phyloP scores from a whole-genome alignment of 2,888 invertebrate species.

The Perizoma flavofasciatum region DNA sequence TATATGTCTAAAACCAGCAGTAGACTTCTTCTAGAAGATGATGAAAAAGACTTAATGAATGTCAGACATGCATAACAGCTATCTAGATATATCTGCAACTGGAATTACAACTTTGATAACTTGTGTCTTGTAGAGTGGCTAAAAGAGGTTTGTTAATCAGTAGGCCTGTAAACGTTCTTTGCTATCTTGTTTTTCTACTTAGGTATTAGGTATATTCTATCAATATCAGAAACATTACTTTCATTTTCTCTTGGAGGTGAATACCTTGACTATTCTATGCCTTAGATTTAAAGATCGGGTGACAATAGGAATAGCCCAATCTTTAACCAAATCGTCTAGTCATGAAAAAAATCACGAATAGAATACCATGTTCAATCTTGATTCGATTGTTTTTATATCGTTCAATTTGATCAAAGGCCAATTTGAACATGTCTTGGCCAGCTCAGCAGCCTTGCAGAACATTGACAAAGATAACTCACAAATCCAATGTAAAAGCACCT shows the following conservation, averaged over 20 bases:
- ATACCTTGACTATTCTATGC: no score
- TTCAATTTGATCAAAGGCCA: conserved; percentile 13
- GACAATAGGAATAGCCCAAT: no score
- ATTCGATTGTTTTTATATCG: conserved; percentile 9
- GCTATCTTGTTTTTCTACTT: conserved; percentile 5
- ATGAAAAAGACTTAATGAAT: no score
- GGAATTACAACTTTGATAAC: not conserved
- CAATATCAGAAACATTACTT: conserved; percentile 3
- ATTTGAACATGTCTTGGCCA: no score
- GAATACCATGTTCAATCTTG: conserved; percentile 5
- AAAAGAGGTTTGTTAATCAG: not conserved
- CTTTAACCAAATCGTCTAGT: no score
- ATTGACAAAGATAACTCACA: not conserved
- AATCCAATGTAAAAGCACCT: no score
- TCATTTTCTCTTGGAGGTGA: conserved; percentile 8
- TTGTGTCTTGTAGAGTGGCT: conserved; percentile 10
- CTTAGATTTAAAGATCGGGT: no score
- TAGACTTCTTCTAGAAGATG: no score
- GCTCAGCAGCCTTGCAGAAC: conserved; percentile 5
- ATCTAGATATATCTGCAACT: not conserved
- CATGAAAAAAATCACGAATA: not conserved
- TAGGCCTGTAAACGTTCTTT: conserved; percentile 4
- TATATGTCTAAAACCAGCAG: no score
- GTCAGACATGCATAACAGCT: no score
- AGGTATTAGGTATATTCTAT: not conserved